These are phyloP conservation scores for Drosophila rubida DNA, from an alignment of 2,888 invertebrate genomes.

Conservation along the genomic window DNA sequence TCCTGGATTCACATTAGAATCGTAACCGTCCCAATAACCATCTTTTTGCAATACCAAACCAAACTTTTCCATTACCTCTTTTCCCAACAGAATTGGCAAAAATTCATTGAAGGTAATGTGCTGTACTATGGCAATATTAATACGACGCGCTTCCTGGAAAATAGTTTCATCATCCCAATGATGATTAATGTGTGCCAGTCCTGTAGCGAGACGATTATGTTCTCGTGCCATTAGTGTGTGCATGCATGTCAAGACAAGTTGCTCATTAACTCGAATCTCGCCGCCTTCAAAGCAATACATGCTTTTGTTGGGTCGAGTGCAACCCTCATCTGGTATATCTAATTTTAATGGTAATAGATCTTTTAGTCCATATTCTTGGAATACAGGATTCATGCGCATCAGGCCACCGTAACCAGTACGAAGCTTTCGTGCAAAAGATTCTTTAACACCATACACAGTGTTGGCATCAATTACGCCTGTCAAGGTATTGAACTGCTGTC, in stretches of 20 bases:
- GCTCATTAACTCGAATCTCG: constrained; percentile 96
- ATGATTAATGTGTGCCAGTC: constrained; percentile 91
- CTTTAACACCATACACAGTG: constrained; percentile 95
- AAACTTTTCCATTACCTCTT: constrained; percentile 96
- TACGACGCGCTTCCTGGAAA: constrained; percentile 94
- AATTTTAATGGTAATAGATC: constrained; percentile 94
- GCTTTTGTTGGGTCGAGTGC: constrained; percentile 94
- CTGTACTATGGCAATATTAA: constrained; percentile 94
- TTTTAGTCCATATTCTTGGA: constrained; percentile 93
- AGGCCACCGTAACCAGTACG: constrained; percentile 93
- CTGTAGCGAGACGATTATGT: constrained; percentile 94
- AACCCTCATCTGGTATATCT: constrained; percentile 96
- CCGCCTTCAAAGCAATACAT: constrained; percentile 97
- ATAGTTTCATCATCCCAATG: constrained; percentile 97
- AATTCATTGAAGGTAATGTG: constrained; percentile 96
- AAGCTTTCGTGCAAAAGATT: constrained; percentile 92
- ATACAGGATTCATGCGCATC: constrained; percentile 94
- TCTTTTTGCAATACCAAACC: constrained; percentile 93
- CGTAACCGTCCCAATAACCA: constrained; percentile 88
- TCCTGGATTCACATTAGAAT: constrained; percentile 93
- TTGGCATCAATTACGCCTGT: constrained; percentile 95
- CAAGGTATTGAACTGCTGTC: constrained; percentile 93
- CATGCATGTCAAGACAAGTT: constrained; percentile 95
- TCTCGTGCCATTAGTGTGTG: constrained; percentile 96
- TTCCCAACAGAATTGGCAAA: constrained; percentile 93